Evolutionary conservation across 2,888 invertebrate species (phyloP), one percentile per base, ranked within the genome.

Genomic region (Glomeris marginata): DNA sequence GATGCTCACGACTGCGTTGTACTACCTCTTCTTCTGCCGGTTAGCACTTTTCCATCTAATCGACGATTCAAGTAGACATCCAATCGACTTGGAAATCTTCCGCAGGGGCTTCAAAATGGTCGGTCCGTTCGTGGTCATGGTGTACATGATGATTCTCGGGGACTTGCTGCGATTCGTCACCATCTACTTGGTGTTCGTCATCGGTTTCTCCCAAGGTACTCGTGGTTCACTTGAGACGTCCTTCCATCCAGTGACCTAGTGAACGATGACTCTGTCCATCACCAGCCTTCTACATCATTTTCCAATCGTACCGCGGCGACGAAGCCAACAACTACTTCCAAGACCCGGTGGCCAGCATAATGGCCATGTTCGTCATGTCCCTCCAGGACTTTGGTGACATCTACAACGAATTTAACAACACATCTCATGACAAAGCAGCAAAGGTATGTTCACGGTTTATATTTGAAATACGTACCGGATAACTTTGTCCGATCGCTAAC

Each of bases 81-180:
- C n/a, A n/a, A n/a, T n/a, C n/a, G n/a, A n/a, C n/a, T n/a, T n/a
- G n/a, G n/a, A n/a, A n/a, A n/a, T n/a, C n/a, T n/a, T n/a, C 70
- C 74, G 40, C 69, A 91, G 97, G 62, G 95, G 94, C 13, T 91
- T 97, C 68, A 91, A 92, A 69, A 90, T 94, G 0, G 94, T 97
- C 1, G 97, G 97, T 2, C 97, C 97, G 0, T 97, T 97, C 77
- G 97, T 97, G n/a, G 90, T 95, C 58, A 97, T 97, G 95, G 92
- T 98, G 59, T 97, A 97, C 70, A 78, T 94, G 56, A 97, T 98
- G 91, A 85, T 97, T 45, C 84, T 85, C 77, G 92, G 95, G 50
- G 97, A 98, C 70, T 73, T 97, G 33, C 72, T 95, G 22, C 77
- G 97, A 56, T 98, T 98, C 68, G 91, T 94, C 54, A 83, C 85